phyloP scores from a whole-genome alignment of 2,888 invertebrate species.

The Aleiodes alternator region DNA sequence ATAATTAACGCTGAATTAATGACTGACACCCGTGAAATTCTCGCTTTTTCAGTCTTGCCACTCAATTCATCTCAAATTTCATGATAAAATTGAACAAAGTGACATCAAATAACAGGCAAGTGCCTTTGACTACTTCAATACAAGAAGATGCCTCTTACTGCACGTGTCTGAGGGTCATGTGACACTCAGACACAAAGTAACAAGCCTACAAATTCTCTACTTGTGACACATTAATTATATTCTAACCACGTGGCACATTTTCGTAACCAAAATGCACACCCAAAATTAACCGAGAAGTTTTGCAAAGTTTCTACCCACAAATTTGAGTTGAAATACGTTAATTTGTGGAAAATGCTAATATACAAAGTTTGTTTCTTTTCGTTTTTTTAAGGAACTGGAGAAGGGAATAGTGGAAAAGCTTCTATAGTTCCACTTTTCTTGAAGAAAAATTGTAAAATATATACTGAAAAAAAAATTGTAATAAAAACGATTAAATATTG shows the following conservation, averaged over 20 bases:
- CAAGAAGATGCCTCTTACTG: not conserved
- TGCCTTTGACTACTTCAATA: not conserved
- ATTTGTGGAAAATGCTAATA: slow-evolving; percentile 4
- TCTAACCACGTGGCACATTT: slow-evolving; percentile 19
- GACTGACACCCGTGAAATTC: too few species aligned
- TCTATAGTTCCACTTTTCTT: too few species aligned
- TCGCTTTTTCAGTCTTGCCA: too few species aligned
- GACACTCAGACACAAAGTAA: not conserved
- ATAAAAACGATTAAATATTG: too few species aligned
- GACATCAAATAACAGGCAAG: not conserved
- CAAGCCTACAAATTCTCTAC: not conserved
- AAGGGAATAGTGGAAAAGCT: too few species aligned
- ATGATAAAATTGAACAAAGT: too few species aligned
- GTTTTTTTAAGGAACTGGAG: too few species aligned
- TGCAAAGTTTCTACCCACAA: not conserved
- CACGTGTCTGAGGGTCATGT: slow-evolving; percentile 3
- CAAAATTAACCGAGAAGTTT: not conserved
- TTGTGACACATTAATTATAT: slow-evolving; percentile 6
- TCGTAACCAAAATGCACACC: slow-evolving; percentile 2
- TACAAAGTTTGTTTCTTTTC: not conserved
- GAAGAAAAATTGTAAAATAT: too few species aligned
- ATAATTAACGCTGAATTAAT: too few species aligned
- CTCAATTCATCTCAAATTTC: too few species aligned
- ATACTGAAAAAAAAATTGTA: too few species aligned
- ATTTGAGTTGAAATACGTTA: not conserved